Evolutionary conservation across 2,888 invertebrate species (phyloP), one percentile per base, ranked within the genome.

Genomic region (Ophion slaviceki): DNA sequence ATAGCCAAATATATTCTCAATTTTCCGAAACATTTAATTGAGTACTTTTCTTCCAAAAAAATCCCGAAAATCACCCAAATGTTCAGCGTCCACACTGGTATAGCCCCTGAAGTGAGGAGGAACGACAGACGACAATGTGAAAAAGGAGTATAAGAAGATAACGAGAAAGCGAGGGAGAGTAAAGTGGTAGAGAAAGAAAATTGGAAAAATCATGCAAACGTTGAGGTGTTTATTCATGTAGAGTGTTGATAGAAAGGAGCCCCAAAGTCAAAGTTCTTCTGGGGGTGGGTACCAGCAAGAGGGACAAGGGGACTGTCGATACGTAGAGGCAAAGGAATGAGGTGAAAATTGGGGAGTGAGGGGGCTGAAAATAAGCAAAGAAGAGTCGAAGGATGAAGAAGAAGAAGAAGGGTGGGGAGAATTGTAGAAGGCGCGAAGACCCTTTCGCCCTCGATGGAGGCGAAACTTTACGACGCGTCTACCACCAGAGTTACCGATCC

Each of bases 381-480:
- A 61, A 62, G 74, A 47, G 75, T 71, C 74, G 83, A 79, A 82
- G 86, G 83, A 74, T 78, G 84, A 85, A 66, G 78, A 88, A 70
- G 86, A 86, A 76, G 84, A 83, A 32, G 80, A 71, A 76, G 81
- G 88, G 84, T 66, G 86, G 79, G 85, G 87, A 83, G 88, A 86
- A 87, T 88, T 82, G 80, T 88, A 89, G 88, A 90, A 90, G 90
- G 90, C 89, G 90, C 89, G 91, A 91, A 91, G 89, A 88, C 88
- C 88, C 90, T 91, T 90, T 88, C 87, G 67, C 74, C 53, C 80
- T 81, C 91, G 91, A 92, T 91, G 93, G 91, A 93, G 91, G 92
- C 91, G 91, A 92, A 92, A 91, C 91, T 93, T 93, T 93, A 93
- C 92, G 93, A 92, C 92, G 91, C 92, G 91, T 91, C 92, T 90